Evolutionary conservation across 2,113 vertebrate genomes (phyloP).

Genomic region (Toxotes chatareus): DNA sequence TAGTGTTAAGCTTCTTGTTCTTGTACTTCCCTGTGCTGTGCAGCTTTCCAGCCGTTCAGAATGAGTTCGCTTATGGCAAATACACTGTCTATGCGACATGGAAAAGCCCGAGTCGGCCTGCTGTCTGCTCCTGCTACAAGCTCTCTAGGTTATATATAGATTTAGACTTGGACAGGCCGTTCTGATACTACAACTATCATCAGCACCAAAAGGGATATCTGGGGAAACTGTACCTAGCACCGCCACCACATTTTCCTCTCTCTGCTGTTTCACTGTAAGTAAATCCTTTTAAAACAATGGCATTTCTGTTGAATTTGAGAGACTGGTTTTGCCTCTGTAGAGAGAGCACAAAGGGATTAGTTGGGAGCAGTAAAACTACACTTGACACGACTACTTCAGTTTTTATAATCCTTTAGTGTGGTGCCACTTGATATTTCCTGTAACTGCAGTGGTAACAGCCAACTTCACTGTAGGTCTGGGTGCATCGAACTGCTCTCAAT

Average conservation of each 20-base stretch:
- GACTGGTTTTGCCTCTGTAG: slow-evolving; percentile 13
- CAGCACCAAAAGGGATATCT: slow-evolving; percentile 72
- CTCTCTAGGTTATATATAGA: slow-evolving; percentile 71
- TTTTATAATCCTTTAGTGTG: slow-evolving; percentile 32
- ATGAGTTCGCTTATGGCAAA: slow-evolving; percentile 72
- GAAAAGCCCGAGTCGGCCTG: slow-evolving; percentile 68
- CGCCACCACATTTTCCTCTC: slow-evolving; percentile 34
- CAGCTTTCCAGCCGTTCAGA: slow-evolving; percentile 59
- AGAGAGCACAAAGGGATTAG: slow-evolving; percentile 39
- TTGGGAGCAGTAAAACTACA: slow-evolving; percentile 39
- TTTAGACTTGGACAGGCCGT: slow-evolving; percentile 72
- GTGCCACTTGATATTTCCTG: slow-evolving; percentile 29
- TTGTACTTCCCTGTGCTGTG: slow-evolving; percentile 59
- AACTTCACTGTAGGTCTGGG: slow-evolving; percentile 24
- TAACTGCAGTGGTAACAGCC: slow-evolving; percentile 28
- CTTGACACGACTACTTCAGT: slow-evolving; percentile 39
- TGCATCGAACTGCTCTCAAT: slow-evolving; percentile 16
- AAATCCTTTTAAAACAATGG: slow-evolving; percentile 64
- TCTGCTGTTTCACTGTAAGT: slow-evolving; percentile 71
- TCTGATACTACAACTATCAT: slow-evolving; percentile 68
- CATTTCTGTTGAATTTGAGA: slow-evolving; percentile 44
- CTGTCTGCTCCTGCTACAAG: slow-evolving; percentile 45
- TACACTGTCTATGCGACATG: slow-evolving; percentile 59
- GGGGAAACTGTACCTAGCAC: slow-evolving; percentile 52
- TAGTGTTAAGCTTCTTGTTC: slow-evolving; percentile 69